Base-by-base conservation (phyloP, 2,797 vertebrate genomes). In the Anguilla anguilla region DNA sequence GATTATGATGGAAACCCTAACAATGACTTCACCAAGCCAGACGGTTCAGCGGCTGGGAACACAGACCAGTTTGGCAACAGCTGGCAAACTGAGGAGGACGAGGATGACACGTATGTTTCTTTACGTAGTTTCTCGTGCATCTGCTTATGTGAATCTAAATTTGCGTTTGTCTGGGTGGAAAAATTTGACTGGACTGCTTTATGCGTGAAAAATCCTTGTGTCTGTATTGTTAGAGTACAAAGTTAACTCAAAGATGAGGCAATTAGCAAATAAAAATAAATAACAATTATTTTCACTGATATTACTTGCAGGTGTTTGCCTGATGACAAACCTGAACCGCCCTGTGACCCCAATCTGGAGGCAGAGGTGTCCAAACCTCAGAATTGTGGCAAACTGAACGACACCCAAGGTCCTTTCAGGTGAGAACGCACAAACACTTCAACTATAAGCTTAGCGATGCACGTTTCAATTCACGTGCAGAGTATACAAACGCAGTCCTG, bases 21-120 rank as follows among this genome's bases (percentile, higher is more conserved):
- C 87, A 96, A 97, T 0, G 97, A 97, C 89, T 96, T 96, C 89
- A 92, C 79, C 89, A 96, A 93, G 90, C 96, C 96, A 0, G 92
- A 96, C 31, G 96, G 96, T 79, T 86, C 39, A 0, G 88, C 90
- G 84, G 90, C 90, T 0, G 86, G 1, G 4, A 93, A 92, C 17
- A 87, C 91, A 46, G 93, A 95, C 4, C 94, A 96, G 85, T 96
- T 97, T 55, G 94, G 94, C 0, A 93, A 94, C 91, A 97, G 97
- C 93, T 97, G 97, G 97, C 94, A 96, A 91, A 95, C 92, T 0
- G 89, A 93, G 0, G 89, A 95, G 1, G 96, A 97, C 0, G 94
- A 96, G 89, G 95, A 96, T 49, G 90, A 92, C 31, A 87, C 88
- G 96, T 97, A 89, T 95, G 95, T 95, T 86, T 11, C 2, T 28